These are phyloP conservation scores for Pterophyllum scalare DNA, from an alignment of 2,113 vertebrate genomes.

Conservation along the genomic window DNA sequence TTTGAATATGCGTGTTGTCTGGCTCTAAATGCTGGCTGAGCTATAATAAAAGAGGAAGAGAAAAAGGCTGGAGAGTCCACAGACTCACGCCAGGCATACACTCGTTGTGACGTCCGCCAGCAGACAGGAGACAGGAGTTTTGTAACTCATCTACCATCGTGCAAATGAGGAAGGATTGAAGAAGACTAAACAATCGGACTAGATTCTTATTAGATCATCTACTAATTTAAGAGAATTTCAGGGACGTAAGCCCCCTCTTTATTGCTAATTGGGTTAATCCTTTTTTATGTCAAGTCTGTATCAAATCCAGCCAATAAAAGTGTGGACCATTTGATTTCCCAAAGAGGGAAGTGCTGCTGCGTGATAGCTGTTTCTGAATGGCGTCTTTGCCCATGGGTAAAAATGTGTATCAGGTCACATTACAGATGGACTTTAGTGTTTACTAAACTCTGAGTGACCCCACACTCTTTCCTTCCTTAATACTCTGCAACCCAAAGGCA, in stretches of 20 bases:
- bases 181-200: slow-evolving; percentile 17
- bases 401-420: slow-evolving; percentile 55
- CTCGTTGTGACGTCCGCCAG: slow-evolving; percentile 59
- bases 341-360: slow-evolving; percentile 42
- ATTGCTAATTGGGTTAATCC: slow-evolving; percentile 22
- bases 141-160: slow-evolving; percentile 42
- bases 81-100: slow-evolving; percentile 59
- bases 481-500: slow-evolving; percentile 24
- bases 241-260: background rate
- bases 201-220: slow-evolving; percentile 12
- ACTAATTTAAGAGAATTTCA: slow-evolving; percentile 17
- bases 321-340: slow-evolving; percentile 25
- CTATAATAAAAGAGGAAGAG: slow-evolving; percentile 72
- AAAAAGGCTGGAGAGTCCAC: slow-evolving; percentile 53
- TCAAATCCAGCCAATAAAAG: slow-evolving; percentile 28
- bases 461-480: slow-evolving; percentile 51
- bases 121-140: slow-evolving; percentile 69
- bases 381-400: slow-evolving; percentile 51
- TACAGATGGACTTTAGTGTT: slow-evolving; percentile 59
- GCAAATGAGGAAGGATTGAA: slow-evolving; percentile 47
- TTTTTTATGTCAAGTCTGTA: slow-evolving; percentile 33
- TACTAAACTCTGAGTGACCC: slow-evolving; percentile 75
- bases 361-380: slow-evolving; percentile 36
- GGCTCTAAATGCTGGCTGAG: slow-evolving; percentile 52
- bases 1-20: slow-evolving; percentile 32